Evolutionary conservation across 2,113 vertebrate genomes (phyloP), one percentile per base, ranked within the genome.

Genomic region (Corydoras maculifer): DNA sequence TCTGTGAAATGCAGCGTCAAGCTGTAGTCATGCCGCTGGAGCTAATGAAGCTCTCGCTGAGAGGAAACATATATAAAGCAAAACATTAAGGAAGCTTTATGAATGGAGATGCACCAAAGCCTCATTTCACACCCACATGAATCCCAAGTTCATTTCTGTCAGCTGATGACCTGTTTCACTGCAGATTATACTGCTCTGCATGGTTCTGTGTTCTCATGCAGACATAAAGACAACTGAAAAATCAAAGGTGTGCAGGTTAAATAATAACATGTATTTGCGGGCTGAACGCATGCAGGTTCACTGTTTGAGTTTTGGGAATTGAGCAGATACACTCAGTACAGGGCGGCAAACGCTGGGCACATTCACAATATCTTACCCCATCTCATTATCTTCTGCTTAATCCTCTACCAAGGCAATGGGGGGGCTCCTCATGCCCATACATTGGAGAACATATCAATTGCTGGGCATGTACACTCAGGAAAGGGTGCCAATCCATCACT

Each of bases 31-130:
- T 77, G 75, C 65, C 62, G 66, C 83, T 76, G 81, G 79, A 81
- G 77, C 82, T 76, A 65, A 79, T 58, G 54, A 74, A 69, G 83
- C 80, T 68, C 66, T 81, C 77, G 78, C 83, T 75, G 72, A 75
- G 62, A 71, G 73, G 80, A 71, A 78, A 78, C 85, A 78, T 87
- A 88, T 86, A 84, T 85, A 25, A 25, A 25, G 79, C 77, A 81
- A 75, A 86, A 79, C 62, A 75, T 75, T 85, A 82, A 82, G 80
- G 83, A 76, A 70, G 81, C 74, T 80, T 81, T 86, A 85, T 88
- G 80, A 84, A 86, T 87, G 83, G 85, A 79, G 77, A 75, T 69
- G 70, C 79, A 60, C 75, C 75, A 73, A 81, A 81, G 79, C 80
- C 81, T 80, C 72, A 85, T 83, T 86, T 84, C 80, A 82, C 72